Evolutionary conservation across 2,113 vertebrate genomes (phyloP), one percentile per base, ranked within the genome.

Genomic region (Amblyopsis rosae): DNA sequence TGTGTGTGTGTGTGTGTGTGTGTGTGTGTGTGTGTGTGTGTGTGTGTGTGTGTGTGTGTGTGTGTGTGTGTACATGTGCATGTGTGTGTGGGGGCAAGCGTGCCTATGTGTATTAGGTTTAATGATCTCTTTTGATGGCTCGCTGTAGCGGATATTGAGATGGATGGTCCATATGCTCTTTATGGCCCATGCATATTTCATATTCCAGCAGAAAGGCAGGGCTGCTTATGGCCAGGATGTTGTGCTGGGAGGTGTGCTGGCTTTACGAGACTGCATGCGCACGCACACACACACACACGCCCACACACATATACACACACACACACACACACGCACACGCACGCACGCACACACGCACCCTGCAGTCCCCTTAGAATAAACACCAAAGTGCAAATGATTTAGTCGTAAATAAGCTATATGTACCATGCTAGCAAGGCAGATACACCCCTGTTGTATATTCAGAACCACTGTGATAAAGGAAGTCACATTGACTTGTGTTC

Each of bases 151-250:
- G 87, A 88, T 90, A 91, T 90, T 90, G 86, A 87, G 88, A 90
- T 84, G 69, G 87, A 89, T 91, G 88, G 86, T 85, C 88, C 88
- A 87, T 90, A 91, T 91, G 90, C 87, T 90, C 88, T 90, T 91
- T 89, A 90, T 90, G 81, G 78, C 70, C 86, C 78, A 89, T 90
- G 86, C 88, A 90, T 91, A 90, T 88, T 91, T 91, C 85, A 91
- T 91, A 88, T 87, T 85, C 69, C 77, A 83, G 83, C 68, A 79
- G 87, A 82, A 80, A 62, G 80, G 80, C 77, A 76, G 85, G 45
- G 45, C 19, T 17, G 68, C 83, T 80, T 82, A 87, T 76, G 84
- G 81, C 77, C 78, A 76, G 81, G 82, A 86, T 86, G 87, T 85
- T 87, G 82, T 83, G 69, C 76, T 64, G 87, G 85, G 86, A 87